Evolutionary conservation across 30 jellyfish, hydroid and myxozoan species (phyloP).

Genomic region (Rhopilema esculentum): DNA sequence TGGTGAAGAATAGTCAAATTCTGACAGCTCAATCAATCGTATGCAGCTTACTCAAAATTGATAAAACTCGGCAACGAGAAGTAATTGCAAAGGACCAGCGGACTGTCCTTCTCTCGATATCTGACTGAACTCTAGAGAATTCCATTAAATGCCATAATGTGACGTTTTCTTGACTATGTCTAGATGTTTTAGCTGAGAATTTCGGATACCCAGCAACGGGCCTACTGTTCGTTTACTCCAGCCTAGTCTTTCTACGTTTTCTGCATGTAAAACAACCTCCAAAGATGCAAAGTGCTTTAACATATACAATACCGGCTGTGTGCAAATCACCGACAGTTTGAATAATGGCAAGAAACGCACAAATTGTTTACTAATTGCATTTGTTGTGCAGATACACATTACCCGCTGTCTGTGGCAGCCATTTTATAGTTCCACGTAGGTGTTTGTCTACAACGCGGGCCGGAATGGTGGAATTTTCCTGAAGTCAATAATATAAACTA

Average conservation of each 20-base stretch:
- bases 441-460: neutral
- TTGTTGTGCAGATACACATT: constrained; percentile 15
- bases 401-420: constrained; percentile 62
- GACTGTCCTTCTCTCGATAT: neutral
- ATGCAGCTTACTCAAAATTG: too few relatives aligned
- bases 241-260: neutral
- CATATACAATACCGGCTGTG: neutral
- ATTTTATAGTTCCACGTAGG: constrained; percentile 9
- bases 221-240: neutral
- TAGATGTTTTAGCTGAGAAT: neutral
- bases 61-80: neutral
- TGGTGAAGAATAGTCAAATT: too few relatives aligned
- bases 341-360: constrained; percentile 5
- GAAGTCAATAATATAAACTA: neutral
- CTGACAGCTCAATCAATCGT: too few relatives aligned
- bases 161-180: neutral
- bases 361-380: constrained; percentile 32
- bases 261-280: neutral
- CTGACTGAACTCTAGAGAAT: neutral
- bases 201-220: neutral
- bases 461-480: neutral
- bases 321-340: neutral
- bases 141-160: neutral
- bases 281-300: neutral
- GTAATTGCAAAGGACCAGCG: neutral